Evolutionary conservation across 2,797 vertebrate genomes (phyloP).

Genomic region (Tangara arthus): DNA sequence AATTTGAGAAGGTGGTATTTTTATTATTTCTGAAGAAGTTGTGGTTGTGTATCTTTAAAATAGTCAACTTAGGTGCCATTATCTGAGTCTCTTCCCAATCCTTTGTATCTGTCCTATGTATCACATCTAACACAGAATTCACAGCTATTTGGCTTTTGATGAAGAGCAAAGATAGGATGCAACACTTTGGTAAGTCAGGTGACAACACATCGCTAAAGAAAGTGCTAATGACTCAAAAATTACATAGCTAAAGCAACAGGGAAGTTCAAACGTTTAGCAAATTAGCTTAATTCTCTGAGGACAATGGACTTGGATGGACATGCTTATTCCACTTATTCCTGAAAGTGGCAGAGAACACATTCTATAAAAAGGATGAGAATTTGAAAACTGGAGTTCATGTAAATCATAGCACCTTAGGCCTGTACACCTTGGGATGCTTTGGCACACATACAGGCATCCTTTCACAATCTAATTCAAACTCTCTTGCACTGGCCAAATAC

Average conservation of each 20-base stretch:
- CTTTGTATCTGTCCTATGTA: not conserved
- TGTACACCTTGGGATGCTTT: not conserved
- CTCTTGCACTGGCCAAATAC: not conserved
- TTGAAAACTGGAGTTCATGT: not conserved
- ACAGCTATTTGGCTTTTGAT: conserved; percentile 5
- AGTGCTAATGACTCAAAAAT: conserved; percentile 28
- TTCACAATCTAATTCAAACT: not conserved
- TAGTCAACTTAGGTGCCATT: not conserved
- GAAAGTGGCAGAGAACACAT: not conserved
- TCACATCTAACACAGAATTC: not conserved
- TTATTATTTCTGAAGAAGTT: not conserved
- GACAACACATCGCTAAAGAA: rapidly evolving
- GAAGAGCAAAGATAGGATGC: not conserved
- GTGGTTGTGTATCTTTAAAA: not conserved
- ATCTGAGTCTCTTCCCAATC: not conserved
- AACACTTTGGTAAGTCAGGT: not conserved
- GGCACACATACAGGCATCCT: not conserved
- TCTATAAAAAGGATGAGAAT: not conserved
- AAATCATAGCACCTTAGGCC: not conserved
- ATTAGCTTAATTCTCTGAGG: not conserved
- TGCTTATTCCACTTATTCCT: not conserved
- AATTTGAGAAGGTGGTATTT: not conserved
- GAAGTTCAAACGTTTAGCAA: not conserved
- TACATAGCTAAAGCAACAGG: not conserved
- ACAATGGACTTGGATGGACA: not conserved